Evolutionary conservation across 2,888 invertebrate genomes (phyloP), one percentile per base, ranked within the genome.

Genomic region (Limenitis camilla): DNA sequence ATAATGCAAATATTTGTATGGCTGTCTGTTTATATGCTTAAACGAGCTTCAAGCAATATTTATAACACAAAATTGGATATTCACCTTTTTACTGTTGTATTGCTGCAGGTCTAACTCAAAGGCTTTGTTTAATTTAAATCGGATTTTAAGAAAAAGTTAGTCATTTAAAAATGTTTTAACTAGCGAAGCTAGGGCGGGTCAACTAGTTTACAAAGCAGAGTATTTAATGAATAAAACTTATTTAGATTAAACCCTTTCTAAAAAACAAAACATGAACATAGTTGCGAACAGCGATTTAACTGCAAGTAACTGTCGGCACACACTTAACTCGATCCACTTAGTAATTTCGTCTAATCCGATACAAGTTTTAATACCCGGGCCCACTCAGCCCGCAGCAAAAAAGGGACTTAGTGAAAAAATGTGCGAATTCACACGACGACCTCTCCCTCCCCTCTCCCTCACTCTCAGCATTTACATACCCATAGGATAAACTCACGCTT

Each of bases 281-380:
- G 36, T 29, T 28, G 11, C 30, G 9, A 36, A 35, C 7, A 11
- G 36, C 0, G 33, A 10, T 19, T 33, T n/a, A 11, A 10, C 36
- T 36, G n/a, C 43, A n/a, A 27, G 55, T 56, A 51, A 55, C 59
- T 55, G 60, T 45, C 48, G 41, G 45, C 52, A 69, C 75, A 74
- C 78, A 74, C 76, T 79, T 73, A 78, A 74, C 76, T 75, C 72
- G 64, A 74, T 61, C 65, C 54, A 83, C 84, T 86, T 81, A 84
- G 84, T 83, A 81, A 84, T 84, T 82, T 83, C 74, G 66, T 76
- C 77, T 85, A 84, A 86, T 83, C 85, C 84, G 76, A 76, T 78
- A 82, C 81, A 86, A 86, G 83, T 86, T 86, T 85, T 82, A 85
- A 84, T 79, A 75, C 80, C 76, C 72, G 59, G 68, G 62, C 71